Evolutionary conservation across 2,797 vertebrate species (phyloP).

Genomic region (Simalia tracyae): DNA sequence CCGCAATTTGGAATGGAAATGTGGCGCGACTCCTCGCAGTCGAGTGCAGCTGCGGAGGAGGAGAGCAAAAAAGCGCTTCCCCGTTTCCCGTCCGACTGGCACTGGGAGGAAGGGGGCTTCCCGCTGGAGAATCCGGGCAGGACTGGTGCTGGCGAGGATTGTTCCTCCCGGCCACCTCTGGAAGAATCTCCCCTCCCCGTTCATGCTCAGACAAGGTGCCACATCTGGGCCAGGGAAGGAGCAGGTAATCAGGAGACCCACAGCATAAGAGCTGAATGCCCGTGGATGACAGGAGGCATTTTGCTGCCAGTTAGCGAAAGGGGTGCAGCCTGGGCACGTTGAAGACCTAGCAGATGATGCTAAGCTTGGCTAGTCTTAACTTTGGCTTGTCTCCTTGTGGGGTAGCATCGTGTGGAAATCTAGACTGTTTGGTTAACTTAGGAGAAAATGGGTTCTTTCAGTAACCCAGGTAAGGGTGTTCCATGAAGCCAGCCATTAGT

Average conservation of each 20-base stretch:
- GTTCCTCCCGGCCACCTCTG: neutral
- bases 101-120: neutral
- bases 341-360: no score
- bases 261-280: neutral
- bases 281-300: neutral
- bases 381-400: no score
- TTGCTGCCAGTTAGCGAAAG: accelerated
- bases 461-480: no score
- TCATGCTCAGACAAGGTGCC: neutral
- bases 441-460: no score
- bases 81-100: conserved; percentile 55
- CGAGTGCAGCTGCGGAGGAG: accelerated
- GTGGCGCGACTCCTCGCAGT: neutral
- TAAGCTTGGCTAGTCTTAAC: no score
- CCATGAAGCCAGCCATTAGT: no score
- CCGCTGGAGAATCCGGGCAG: neutral
- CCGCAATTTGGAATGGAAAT: conserved; percentile 25
- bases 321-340: no score
- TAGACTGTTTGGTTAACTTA: no score
- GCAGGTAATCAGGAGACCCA: neutral
- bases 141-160: neutral
- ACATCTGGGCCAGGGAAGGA: no score
- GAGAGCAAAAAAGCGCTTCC: conserved; percentile 32
- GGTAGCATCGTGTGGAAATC: no score
- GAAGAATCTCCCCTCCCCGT: neutral